Base-by-base conservation (phyloP, 2,113 vertebrate species). In the Anolis carolinensis region DNA sequence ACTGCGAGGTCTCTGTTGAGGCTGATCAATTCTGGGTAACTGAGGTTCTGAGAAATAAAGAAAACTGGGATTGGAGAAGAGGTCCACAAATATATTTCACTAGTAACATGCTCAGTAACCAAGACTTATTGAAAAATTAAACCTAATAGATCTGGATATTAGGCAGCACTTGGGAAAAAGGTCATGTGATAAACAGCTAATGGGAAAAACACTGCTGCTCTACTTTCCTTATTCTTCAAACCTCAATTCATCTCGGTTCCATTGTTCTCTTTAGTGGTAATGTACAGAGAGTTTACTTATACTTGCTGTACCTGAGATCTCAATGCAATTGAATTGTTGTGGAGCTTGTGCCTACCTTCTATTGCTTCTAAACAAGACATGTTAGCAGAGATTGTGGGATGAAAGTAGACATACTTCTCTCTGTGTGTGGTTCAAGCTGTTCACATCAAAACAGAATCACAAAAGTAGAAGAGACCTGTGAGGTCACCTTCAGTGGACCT, bases 21-120 rank as follows among this genome's bases (percentile, higher is more conserved):
- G n/a, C 48, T 30, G 32, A 65, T 27, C 82, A 59, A 75, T 70
- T 27, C 0, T 1, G 23, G 81, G 48, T 1, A 5, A 4, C 2
- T 87, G 88, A 4, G 63, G 52, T 13, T 27, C 76, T 75, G 81
- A 36, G 50, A 80, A 55, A 27, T 77, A 87, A 59, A 44, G 13
- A 1, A 0, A 21, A 32, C 10, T 36, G 7, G 68, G 34, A 71
- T 75, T 59, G 36, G 39, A n/a, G 18, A 74, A 30, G 23, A 86
- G 55, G 16, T 5, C 9, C 14, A 48, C 25, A 83, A 5, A 83
- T 62, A 74, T n/a, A 72, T 34, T 63, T 62, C 9, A 34, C 52
- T 63, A 32, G 3, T 23, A 79, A 55, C 5, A 75, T 77, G n/a
- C 25, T 27, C n/a, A 55, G 2, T 48, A 59, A 13, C 16, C 55